A percentile compares a stretch with the other conserved stretches of the same genome.
Conservation (phyloP, 2,797 vertebrate genomes). For the Morelia viridis region DNA sequence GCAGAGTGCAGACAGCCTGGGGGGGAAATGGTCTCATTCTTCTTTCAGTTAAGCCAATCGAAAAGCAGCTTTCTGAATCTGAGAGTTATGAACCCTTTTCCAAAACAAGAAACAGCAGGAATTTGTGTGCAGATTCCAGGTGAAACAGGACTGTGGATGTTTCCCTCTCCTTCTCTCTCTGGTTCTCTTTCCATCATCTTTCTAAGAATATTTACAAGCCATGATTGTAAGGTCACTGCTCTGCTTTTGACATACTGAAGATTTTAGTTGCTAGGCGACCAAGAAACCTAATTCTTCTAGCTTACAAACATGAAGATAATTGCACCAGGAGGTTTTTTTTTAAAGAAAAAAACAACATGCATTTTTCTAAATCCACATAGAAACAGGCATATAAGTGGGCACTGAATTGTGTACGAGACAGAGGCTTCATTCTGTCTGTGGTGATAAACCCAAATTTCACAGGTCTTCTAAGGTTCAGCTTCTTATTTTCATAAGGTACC, state of each 20-base stretch:
- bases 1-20: no score
- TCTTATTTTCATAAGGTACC: neutral
- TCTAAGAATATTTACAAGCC: constrained; percentile 59
- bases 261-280: constrained; percentile 74
- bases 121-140: neutral
- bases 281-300: constrained; percentile 65
- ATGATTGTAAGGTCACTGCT: constrained; percentile 62
- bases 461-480: neutral
- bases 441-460: neutral
- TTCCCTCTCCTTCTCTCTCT: neutral
- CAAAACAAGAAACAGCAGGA: neutral
- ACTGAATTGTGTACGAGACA: neutral
- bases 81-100: neutral
- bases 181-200: neutral
- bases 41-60: neutral
- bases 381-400: neutral
- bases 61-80: neutral
- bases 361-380: neutral
- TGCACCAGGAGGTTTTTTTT: constrained; percentile 47
- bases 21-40: neutral
- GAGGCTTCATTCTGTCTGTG: neutral
- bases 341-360: constrained; percentile 15
- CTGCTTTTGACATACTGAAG: constrained; percentile 62
- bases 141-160: neutral
- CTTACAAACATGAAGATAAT: constrained; percentile 66